These are phyloP conservation scores for Nibea albiflora DNA, from an alignment of 2,113 vertebrate genomes.

Conservation along the genomic window DNA sequence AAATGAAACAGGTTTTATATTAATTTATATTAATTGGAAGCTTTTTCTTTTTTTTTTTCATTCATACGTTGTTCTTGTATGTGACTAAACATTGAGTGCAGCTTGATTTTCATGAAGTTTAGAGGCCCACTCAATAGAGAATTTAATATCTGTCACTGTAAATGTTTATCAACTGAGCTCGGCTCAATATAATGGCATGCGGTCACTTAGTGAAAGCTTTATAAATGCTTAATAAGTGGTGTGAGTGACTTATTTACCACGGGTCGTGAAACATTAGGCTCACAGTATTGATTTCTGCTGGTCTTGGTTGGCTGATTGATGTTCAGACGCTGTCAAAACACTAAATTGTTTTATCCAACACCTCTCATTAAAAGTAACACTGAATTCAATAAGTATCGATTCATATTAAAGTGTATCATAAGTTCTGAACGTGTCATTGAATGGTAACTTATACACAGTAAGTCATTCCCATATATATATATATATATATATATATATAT, in stretches of 20 bases:
- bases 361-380: slow-evolving; percentile 3
- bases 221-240: slow-evolving; percentile 56
- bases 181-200: slow-evolving; percentile 12
- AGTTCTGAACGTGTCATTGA: slow-evolving; percentile 10
- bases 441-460: slow-evolving; percentile 1
- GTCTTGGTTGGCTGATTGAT: slow-evolving; percentile 43
- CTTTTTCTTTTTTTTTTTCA: not conserved
- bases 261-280: slow-evolving; percentile 34
- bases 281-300: slow-evolving; percentile 52
- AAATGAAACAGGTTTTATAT: slow-evolving; percentile 56
- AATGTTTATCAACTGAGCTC: slow-evolving; percentile 7
- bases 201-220: slow-evolving; percentile 47
- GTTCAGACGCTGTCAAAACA: slow-evolving; percentile 53
- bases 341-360: slow-evolving; percentile 29
- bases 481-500: too few species aligned
- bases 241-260: slow-evolving; percentile 39
- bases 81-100: not conserved
- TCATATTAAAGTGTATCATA: slow-evolving; percentile 38
- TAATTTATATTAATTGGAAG: not conserved
- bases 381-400: slow-evolving; percentile 40
- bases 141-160: slow-evolving; percentile 25
- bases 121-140: not conserved
- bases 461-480: too few species aligned
- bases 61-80: not conserved
- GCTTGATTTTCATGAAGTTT: not conserved